Base-by-base conservation (phyloP, 2,113 vertebrate species). In the Catharus bicknelli region DNA sequence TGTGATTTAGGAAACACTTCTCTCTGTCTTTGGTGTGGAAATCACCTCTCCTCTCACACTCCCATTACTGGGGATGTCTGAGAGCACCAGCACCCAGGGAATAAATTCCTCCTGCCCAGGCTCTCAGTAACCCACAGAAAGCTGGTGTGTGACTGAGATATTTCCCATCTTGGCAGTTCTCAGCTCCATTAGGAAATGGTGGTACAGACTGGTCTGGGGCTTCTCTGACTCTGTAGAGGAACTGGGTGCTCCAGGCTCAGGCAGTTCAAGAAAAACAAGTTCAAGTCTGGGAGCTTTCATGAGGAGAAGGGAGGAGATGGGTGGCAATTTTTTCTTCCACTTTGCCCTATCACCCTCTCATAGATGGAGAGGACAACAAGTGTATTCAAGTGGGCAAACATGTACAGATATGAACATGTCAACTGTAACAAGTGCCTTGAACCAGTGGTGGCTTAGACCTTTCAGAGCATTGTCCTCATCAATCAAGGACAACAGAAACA, bases 261-360 rank as follows among this genome's bases (percentile, higher is more conserved):
- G 21, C 20, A 84, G 38, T 10, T 61, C 22, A 58, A n/a, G 22
- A 40, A 27, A 73, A 74, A 6, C 1, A 3, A 8, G 7, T 43
- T 0, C 30, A 6, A 22, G 3, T 32, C 25, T 66, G 51, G 18
- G 32, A 89, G 32, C 40, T 82, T 78, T 50, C 45, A 26, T 0
- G 3, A 15, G 42, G 6, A 61, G 51, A 58, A 63, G 38, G 27
- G 22, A 68, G 19, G n/a, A 55, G 23, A 8, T 47, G 12, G 42
- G 16, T 45, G 51, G 29, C 0, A 0, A 50, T 54, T 83, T 38
- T 67, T 50, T 66, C 25, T 43, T 36, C 57, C 20, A 16, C n/a
- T 91, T 64, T 51, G 13, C 6, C 21, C 27, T 0, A 0, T 30
- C 48, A 47, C 10, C n/a, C 21, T 21, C 18, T 62, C 29, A 43